These are phyloP conservation scores for Pachypeltis micranthus DNA, from an alignment of 1,140 invertebrate species.

Conservation along the genomic window DNA sequence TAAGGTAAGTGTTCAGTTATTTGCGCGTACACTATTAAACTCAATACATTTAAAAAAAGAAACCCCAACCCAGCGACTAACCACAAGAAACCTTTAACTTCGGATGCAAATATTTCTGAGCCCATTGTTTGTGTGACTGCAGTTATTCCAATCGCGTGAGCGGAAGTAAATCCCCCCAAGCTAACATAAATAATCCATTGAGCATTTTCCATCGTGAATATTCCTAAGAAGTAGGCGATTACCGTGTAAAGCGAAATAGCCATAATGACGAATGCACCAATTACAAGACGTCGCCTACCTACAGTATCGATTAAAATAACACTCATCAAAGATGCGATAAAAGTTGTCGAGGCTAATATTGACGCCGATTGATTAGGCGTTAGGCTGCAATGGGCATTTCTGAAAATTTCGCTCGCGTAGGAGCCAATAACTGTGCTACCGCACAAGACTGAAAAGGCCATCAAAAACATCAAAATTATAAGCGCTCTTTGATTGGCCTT, in stretches of 20 bases:
- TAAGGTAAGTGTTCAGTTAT: background rate
- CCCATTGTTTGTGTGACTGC: background rate
- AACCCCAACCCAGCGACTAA: background rate
- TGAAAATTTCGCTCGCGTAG: background rate
- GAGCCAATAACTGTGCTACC: background rate
- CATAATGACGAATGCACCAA: background rate
- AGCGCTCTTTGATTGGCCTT: background rate
- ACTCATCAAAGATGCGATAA: background rate
- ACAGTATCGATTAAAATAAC: background rate
- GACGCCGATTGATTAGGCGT: background rate
- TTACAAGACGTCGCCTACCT: background rate
- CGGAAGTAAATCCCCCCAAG: background rate
- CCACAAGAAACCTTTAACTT: background rate
- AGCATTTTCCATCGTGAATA: background rate
- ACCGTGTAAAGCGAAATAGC: background rate
- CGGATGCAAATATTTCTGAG: background rate
- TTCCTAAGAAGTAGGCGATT: background rate
- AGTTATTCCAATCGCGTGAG: background rate
- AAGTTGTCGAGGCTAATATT: background rate
- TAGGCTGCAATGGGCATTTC: background rate
- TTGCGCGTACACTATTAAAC: background rate
- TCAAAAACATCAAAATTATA: background rate
- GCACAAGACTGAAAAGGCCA: background rate
- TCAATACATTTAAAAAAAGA: background rate
- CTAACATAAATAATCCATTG: background rate